Base-by-base conservation (phyloP, 2,797 vertebrate genomes). In the Malurus leucopterus region DNA sequence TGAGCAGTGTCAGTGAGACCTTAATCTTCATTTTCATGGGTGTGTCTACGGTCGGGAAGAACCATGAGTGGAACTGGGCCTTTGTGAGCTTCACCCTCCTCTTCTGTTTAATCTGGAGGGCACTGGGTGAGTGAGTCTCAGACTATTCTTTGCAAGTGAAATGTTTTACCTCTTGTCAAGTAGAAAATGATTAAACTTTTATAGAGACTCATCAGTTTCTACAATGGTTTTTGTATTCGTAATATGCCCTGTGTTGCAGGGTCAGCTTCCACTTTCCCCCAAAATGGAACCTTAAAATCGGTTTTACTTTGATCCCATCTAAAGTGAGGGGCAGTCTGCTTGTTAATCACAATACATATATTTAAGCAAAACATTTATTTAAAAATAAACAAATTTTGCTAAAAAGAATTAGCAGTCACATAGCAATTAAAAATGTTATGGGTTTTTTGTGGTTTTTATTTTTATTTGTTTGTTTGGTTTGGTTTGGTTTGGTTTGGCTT, bases 21-120 rank as follows among this genome's bases (percentile, higher is more conserved):
- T 97, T 99, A 84, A 99, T 99, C 96, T 99, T 99, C 97, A 99
- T 99, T 95, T 99, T 99, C 96, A 98, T 99, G 96, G 99, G 99
- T 2, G 98, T 99, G 73, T 98, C 99, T 89, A 99, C 99, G 7
- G 96, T 99, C 55, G 99, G 98, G 22, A 99, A 98, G 34, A 98
- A 99, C 14, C 99, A 99, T 1, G 98, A 99, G 92, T 99, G 98
- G 99, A 99, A 99, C 97, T 99, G 98, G 99, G 98, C 97, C 74
- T 99, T 99, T 15, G 98, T 99, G 91, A 96, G 98, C 91, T 99
- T 98, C 96, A 99, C 98, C 0, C 94, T 99, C 88, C 96, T 99
- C 57, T 99, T 99, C 94, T 98, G 99, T 73, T 97, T 99, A n/a
- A 69, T 99, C 47, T 99, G 99, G 99, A 97, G 99, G 84, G 98